phyloP scores from a whole-genome alignment of 2,888 invertebrate species.

The Tortrix viridana region DNA sequence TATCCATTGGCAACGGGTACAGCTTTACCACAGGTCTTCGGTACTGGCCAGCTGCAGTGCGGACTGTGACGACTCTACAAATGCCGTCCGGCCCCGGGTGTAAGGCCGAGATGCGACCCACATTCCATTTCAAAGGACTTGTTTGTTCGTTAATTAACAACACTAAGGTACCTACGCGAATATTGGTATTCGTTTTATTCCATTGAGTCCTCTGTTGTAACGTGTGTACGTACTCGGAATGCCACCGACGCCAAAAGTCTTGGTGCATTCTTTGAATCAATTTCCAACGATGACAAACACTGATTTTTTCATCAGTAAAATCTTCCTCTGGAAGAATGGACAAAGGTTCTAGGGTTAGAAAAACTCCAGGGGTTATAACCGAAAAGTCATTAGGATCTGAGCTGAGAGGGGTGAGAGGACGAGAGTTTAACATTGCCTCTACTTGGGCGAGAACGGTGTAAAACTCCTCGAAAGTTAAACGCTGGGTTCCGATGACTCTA shows the following conservation, averaged over 20 bases:
- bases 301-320: not conserved
- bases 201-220: not conserved
- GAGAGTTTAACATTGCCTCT: no score
- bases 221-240: not conserved
- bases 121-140: not conserved
- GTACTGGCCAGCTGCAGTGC: not conserved
- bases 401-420: not conserved
- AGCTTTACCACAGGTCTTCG: not conserved
- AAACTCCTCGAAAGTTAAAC: no score
- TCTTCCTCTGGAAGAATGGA: not conserved
- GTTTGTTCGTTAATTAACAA: not conserved
- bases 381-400: not conserved
- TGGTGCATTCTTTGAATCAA: not conserved
- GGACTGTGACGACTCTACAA: not conserved
- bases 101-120: not conserved
- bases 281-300: not conserved
- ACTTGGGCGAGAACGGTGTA: no score
- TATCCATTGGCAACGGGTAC: not conserved
- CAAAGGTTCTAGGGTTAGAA: not conserved
- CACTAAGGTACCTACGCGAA: not conserved
- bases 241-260: not conserved
- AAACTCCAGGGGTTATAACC: not conserved
- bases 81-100: not conserved
- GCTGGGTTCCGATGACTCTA: no score
- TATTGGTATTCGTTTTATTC: not conserved